Evolutionary conservation across 1,140 invertebrate genomes (phyloP), one percentile per base, ranked within the genome.

Genomic region (Harpegnathos saltator): DNA sequence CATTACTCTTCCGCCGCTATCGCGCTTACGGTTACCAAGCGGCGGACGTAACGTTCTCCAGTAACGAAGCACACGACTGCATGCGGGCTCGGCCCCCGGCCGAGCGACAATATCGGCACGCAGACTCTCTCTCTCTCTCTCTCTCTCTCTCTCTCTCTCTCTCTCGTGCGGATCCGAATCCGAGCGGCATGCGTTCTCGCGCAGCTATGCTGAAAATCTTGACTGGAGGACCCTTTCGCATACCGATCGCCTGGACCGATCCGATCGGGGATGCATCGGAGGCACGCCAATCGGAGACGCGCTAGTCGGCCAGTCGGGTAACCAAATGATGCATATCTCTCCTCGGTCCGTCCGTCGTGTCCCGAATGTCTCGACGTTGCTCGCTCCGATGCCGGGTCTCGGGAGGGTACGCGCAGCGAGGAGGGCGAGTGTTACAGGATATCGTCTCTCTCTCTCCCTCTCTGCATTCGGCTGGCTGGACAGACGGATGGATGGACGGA

Each of bases 281-380:
- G 88, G 84, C 72, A 75, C 75, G 77, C 82, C 86, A 83, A 82
- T 81, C 81, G 86, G 83, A 68, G 81, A 68, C 87, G 84, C 84
- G 82, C 82, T 81, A 85, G 88, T 89, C 84, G 87, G 85, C 83
- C 75, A 74, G 82, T 77, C 82, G 85, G 87, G 82, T 87, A 90
- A 88, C 87, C 92, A 92, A 92, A 92, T 92, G 92, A 93, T 92
- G 91, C 92, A 92, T 93, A 93, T 93, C 92, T 88, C 74, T 84
- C 89, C 87, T 82, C 90, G 87, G 88, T 90, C 89, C 90, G 91
- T 92, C 93, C 90, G 91, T 92, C 93, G 92, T 92, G 90, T 92
- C 89, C 90, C 89, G 91, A 91, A 92, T 93, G 93, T 93, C 91
- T 91, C 90, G 83, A 84, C 85, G 84, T 85, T 85, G 89, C 89